These are phyloP conservation scores for Harlomillsia oculata DNA, from an alignment of 1,140 invertebrate genomes.

Conservation along the genomic window DNA sequence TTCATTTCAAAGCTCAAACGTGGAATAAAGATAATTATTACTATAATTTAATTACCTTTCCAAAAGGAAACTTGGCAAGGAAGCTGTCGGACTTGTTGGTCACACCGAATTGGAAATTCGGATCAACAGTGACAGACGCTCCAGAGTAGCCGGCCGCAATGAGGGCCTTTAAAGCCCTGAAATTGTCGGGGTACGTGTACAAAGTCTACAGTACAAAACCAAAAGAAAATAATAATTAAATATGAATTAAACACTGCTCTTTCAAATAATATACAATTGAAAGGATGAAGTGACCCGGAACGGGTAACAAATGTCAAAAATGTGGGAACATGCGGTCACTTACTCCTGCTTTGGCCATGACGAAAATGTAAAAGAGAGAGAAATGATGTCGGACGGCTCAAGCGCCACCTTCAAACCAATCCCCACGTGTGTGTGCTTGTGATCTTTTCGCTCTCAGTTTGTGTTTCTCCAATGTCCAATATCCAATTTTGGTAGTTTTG, in stretches of 20 bases:
- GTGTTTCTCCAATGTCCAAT: no score
- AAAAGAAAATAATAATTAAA: conserved; percentile 5
- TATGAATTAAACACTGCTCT: neutral
- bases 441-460: no score
- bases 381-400: no score
- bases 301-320: conserved; percentile 12
- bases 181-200: conserved; percentile 50
- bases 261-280: neutral
- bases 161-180: conserved; percentile 61
- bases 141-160: conserved; percentile 92
- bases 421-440: no score
- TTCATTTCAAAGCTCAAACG: neutral
- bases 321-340: conserved; percentile 19
- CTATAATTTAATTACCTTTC: conserved; percentile 71
- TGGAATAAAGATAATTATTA: no score
- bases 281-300: conserved; percentile 6
- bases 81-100: conserved; percentile 80
- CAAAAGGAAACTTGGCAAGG: conserved; percentile 84
- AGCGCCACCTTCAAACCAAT: no score
- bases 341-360: conserved; percentile 29
- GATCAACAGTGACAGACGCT: conserved; percentile 69
- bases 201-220: conserved; percentile 43
- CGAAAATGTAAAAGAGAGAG: conserved; percentile 20
- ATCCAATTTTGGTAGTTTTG: no score
- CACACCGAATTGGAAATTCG: conserved; percentile 83